Evolutionary conservation across 1,140 invertebrate species (phyloP), one percentile per base, ranked within the genome.

Genomic region (Listronotus bonariensis): DNA sequence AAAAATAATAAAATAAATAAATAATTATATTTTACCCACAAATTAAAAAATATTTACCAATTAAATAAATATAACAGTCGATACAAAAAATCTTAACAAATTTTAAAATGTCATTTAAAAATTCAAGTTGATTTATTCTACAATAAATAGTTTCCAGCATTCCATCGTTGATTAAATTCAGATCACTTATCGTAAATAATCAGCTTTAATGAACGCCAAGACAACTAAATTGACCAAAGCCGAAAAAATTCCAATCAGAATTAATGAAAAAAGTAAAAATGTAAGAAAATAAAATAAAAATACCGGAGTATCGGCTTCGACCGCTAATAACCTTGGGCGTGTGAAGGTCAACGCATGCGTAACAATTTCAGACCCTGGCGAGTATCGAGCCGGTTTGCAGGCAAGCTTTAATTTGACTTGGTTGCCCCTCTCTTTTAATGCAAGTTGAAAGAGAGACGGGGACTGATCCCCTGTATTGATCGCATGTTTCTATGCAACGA

Each of bases 281-380:
- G 26, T 31, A 32, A 45, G 59, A 62, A 62, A 62, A 62, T 43
- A 62, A 60, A 60, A 32, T 36, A 31, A n/a, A 45, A 45, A 45
- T 18, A 45, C 42, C n/a, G 26, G 51, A 43, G 34, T 62, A 62
- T 62, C 49, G 38, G 38, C 59, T 54, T 53, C 59, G 59, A 62
- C 59, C 59, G 59, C 49, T 38, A 62, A 62, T 62, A 62, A 62
- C 59, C 59, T 62, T 62, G 59, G 59, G 59, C 36, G 59, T 62
- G 49, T 53, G 41, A 54, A 43, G 48, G 59, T 62, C 20, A 34
- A 36, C 20, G 48, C 51, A 31, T 62, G 59, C 59, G 59, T 38
- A 41, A 9, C 12, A 9, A 9, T 31, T n/a, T 15, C 12, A 32
- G 14, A 20, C 17, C 49, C 45, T 34, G 36, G 49, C 34, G 3